These are phyloP conservation scores for Poeciliopsis occidentalis DNA, from an alignment of 2,113 vertebrate genomes.

Conservation along the genomic window DNA sequence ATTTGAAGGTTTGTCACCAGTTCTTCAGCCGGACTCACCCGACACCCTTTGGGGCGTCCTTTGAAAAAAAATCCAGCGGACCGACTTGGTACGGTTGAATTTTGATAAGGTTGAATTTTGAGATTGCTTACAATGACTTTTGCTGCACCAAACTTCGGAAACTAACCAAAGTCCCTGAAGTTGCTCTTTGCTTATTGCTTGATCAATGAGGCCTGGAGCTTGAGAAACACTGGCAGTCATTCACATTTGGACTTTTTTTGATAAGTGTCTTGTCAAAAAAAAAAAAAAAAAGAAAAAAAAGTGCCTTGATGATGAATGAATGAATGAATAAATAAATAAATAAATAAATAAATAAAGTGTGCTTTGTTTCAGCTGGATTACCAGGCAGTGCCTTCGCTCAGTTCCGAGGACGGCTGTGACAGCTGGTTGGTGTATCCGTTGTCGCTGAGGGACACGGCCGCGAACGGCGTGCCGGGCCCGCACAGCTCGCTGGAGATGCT, in stretches of 20 bases:
- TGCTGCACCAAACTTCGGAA: conserved; percentile 14
- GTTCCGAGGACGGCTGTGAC: conserved; percentile 92
- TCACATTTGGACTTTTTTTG: conserved; percentile 6
- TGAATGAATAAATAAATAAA: conserved; percentile 29
- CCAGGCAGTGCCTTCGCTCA: conserved; percentile 97
- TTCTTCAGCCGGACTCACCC: not conserved
- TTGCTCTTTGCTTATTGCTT: conserved; percentile 65
- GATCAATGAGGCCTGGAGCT: conserved; percentile 40
- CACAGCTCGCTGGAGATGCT: conserved; percentile 94
- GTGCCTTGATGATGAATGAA: not conserved
- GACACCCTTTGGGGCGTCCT: not conserved
- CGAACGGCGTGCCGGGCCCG: conserved; percentile 90
- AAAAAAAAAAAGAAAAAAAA: not conserved
- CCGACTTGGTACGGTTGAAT: not conserved
- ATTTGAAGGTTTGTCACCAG: not conserved
- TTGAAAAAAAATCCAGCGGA: not conserved
- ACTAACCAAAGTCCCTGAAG: not conserved
- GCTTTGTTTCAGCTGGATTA: conserved; percentile 70
- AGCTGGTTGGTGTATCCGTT: conserved; percentile 93
- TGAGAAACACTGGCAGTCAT: conserved; percentile 22
- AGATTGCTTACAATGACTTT: not conserved
- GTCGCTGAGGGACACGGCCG: conserved; percentile 89
- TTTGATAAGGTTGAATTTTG: not conserved
- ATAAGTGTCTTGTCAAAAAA: too few species aligned
- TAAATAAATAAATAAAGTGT: conserved; percentile 47